These are phyloP conservation scores for Fulica atra DNA, from an alignment of 2,113 vertebrate species.

Conservation along the genomic window DNA sequence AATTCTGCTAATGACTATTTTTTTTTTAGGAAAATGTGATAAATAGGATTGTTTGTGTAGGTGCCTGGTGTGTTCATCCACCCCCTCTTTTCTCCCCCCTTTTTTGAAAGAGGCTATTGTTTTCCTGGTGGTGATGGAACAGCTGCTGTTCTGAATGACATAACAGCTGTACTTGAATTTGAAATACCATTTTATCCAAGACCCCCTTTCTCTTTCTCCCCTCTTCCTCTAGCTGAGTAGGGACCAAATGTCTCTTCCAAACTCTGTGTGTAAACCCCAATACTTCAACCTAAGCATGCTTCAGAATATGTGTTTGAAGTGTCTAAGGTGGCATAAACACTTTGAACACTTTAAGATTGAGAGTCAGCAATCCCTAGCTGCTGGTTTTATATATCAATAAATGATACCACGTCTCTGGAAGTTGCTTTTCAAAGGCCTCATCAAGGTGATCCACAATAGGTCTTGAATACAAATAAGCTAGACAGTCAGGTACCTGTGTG, in stretches of 20 bases:
- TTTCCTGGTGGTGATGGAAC: background rate
- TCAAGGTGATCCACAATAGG: background rate
- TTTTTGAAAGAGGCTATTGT: background rate
- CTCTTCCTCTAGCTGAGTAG: background rate
- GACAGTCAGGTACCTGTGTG: background rate
- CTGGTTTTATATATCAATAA: background rate
- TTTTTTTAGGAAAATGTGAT: background rate
- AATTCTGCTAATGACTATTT: background rate
- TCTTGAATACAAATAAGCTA: background rate
- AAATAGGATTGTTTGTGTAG: background rate
- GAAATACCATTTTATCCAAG: background rate
- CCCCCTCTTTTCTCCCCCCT: too few species aligned
- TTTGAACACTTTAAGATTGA: background rate
- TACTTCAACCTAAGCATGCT: background rate
- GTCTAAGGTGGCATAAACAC: constrained; percentile 18
- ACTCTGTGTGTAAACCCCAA: background rate
- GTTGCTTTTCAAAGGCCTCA: background rate
- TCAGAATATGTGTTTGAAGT: background rate
- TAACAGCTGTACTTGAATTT: background rate
- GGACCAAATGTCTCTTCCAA: background rate
- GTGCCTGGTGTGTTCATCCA: background rate
- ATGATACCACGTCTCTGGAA: background rate
- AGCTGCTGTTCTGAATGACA: background rate
- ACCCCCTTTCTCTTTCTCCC: background rate
- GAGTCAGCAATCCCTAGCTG: constrained; percentile 19